phyloP scores from a whole-genome alignment of 2,797 vertebrate species.

The Todus mexicanus region DNA sequence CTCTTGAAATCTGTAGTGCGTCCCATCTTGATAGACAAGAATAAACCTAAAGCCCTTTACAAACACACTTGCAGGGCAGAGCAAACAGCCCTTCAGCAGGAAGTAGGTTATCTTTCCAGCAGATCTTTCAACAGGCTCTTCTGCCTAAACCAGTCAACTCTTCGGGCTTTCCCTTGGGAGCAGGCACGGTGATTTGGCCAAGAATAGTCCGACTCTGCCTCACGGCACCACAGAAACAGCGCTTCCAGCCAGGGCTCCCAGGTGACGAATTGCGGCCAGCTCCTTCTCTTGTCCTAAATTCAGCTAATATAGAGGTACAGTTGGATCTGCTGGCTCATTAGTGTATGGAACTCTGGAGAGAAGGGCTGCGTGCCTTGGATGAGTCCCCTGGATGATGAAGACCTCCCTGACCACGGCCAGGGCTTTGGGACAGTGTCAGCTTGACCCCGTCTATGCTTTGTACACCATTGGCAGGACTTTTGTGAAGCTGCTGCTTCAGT shows the following conservation, averaged over 20 bases:
- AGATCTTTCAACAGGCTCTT: not conserved
- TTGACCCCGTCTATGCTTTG: not conserved
- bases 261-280: too few relatives aligned
- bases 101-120: not conserved
- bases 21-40: slow-evolving; percentile 9
- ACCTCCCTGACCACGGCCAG: not conserved
- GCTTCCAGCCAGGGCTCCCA: not conserved
- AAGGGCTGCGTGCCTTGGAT: not conserved
- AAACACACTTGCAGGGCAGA: not conserved
- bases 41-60: not conserved
- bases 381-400: not conserved
- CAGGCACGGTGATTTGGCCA: fast-evolving
- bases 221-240: fast-evolving
- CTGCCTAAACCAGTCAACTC: not conserved
- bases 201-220: not conserved
- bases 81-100: not conserved
- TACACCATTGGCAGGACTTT: too few relatives aligned
- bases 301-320: not conserved
- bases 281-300: not conserved
- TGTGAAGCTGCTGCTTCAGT: not conserved
- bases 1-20: not conserved
- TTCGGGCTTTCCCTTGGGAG: not conserved
- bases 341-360: not conserved
- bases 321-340: not conserved
- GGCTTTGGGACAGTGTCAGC: not conserved